Evolutionary conservation across 2,888 invertebrate species (phyloP), one percentile per base, ranked within the genome.

Genomic region (Idaea straminata): DNA sequence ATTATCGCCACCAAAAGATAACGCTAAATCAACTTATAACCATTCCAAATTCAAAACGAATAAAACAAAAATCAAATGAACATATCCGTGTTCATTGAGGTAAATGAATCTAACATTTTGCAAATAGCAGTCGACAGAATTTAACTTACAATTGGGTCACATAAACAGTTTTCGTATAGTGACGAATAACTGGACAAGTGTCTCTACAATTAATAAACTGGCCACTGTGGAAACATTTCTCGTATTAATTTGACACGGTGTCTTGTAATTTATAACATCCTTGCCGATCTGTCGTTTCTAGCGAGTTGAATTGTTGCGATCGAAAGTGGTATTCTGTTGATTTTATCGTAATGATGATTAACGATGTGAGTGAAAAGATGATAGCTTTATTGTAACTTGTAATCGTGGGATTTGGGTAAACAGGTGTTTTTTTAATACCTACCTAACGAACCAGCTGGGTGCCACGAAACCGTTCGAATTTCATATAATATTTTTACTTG

Each of bases 221-320:
- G 67, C 71, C 67, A 82, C 80, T 81, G 86, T 88, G 89, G 89
- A 89, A 88, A 82, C 88, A 91, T 92, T 93, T 91, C 88, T 83
- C 82, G 88, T 87, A 92, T 92, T 93, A 92, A 93, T 93, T 92
- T 93, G 92, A 92, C 89, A 88, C 85, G 90, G 87, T 86, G 88
- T 87, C 87, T 83, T 88, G 87, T 93, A 92, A 93, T 93, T 93
- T 92, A 93, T 92, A 85, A 92, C 93, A 89, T 92, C 92, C 92
- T 89, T 15, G 59, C 88, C 87, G 77, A 84, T 84, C 81, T 80
- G 79, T 79, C 74, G 74, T 77, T 74, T 77, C 74, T 71, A 72
- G 65, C 70, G 67, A 69, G 73, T 64, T 66, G 65, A 72, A 81
- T 76, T 73, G 68, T 78, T 75, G 70, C 61, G 72, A n/a, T 71